phyloP scores from a whole-genome alignment of 2,888 invertebrate species.

The Cephus rjabovi region DNA sequence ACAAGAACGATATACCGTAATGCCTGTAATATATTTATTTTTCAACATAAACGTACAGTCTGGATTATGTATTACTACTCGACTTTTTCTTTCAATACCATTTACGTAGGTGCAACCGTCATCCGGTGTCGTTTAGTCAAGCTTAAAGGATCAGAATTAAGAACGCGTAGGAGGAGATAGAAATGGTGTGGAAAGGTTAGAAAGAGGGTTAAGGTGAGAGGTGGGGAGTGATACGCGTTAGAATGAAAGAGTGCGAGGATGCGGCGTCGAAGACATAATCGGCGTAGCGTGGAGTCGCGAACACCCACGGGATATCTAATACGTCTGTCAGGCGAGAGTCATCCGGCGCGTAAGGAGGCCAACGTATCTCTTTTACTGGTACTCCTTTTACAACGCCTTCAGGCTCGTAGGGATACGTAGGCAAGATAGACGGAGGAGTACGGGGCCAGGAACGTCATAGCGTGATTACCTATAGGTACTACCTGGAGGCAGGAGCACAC shows the following conservation, averaged over 20 bases:
- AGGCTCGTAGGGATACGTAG: neutral
- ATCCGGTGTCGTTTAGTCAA: neutral
- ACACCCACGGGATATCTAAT: neutral
- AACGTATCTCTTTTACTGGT: neutral
- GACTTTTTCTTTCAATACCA: neutral
- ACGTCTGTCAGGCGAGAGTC: slow-evolving; percentile 3
- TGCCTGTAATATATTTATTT: neutral
- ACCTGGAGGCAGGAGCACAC: neutral
- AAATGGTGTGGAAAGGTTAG: neutral
- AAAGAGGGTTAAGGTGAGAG: neutral
- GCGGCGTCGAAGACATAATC: neutral
- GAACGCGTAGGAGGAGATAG: neutral
- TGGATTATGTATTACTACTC: neutral
- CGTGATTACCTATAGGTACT: neutral
- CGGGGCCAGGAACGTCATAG: neutral
- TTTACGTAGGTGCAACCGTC: neutral
- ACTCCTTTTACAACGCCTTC: neutral
- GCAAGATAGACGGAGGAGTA: neutral
- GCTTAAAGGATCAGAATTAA: neutral
- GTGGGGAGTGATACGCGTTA: neutral
- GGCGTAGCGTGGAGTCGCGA: neutral
- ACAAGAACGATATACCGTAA: neutral
- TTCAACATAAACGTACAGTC: neutral
- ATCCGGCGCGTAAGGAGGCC: slow-evolving; percentile 4
- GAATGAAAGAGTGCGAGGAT: neutral